Base-by-base conservation (phyloP, 2,113 vertebrate genomes). In the Gallinago paraguaiae region DNA sequence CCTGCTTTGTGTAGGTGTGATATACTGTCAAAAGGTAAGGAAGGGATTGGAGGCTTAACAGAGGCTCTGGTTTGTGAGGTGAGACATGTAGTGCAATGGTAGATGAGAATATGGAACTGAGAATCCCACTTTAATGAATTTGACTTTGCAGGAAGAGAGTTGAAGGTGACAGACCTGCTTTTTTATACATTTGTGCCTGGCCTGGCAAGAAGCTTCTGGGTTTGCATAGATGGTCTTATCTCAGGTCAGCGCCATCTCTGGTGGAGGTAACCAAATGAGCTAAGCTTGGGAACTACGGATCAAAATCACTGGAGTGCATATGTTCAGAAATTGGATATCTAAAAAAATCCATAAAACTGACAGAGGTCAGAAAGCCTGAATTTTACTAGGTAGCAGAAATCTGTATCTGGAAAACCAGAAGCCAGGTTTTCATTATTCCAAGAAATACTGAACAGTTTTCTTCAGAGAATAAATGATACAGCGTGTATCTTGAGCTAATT, bases 381-480 rank as follows among this genome's bases (percentile, higher is more conserved):
- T 82, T 96, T 97, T 95, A 92, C 57, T 96, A 91, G 69, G 67
- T 76, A 78, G 82, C 54, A 72, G 97, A 97, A 96, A 96, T 94
- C 83, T 95, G 65, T 86, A 91, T 82, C 51, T 95, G 96, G 88
- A 76, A 86, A 92, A 88, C 71, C 85, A 91, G 94, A 95, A 97
- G 92, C 64, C 83, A 95, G 92, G 88, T 96, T 94, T 96, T 92
- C 77, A 87, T 57, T 96, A 87, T 61, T 93, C 68, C 92, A 93
- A 95, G 83, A 94, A 95, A 61, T 71, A 71, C 71, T 90, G 75
- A 75, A 67, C 31, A 39, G 48, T 61, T 92, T 87, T 95, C 88
- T 92, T 96, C 53, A 75, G 91, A 82, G 78, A 95, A 93, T 84
- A 95, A 96, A 92, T 71, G 82, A 81, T 91, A 35, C 64, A 48